These are phyloP conservation scores for Tetraneura akinire DNA, from an alignment of 1,140 invertebrate species.

Conservation along the genomic window DNA sequence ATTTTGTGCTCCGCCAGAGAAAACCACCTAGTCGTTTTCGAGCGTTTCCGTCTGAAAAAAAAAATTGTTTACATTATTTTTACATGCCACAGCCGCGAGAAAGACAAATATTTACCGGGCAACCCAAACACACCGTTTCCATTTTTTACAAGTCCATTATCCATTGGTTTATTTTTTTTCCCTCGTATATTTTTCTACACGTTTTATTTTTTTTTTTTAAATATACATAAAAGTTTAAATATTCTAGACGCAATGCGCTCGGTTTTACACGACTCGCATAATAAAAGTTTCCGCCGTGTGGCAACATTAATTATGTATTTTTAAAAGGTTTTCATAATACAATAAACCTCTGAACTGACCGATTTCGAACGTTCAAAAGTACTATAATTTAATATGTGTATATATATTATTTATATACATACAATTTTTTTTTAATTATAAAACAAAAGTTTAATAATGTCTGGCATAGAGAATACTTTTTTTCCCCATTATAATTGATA, in stretches of 20 bases:
- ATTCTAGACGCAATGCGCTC: neutral
- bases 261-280: neutral
- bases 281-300: neutral
- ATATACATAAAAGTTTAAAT: conserved; percentile 4
- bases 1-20: neutral
- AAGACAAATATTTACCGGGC: conserved; percentile 30
- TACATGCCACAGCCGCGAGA: conserved; percentile 20
- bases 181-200: neutral
- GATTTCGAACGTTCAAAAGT: neutral
- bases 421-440: too few species aligned
- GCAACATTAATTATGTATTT: neutral
- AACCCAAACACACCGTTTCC: conserved; percentile 26
- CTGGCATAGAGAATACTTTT: too few species aligned
- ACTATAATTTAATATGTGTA: neutral
- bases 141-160: conserved; percentile 27
- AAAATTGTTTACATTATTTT: conserved; percentile 41
- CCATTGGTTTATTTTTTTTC: neutral
- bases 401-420: too few species aligned
- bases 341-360: neutral
- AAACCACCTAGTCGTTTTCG: conserved; percentile 20
- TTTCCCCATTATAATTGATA: too few species aligned
- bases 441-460: too few species aligned
- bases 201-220: conserved; percentile 8
- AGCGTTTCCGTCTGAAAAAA: conserved; percentile 25
- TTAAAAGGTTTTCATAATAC: conserved; percentile 1